Percentiles rank a stretch among this genome's conserved stretches.
Evolutionary conservation across 2,888 invertebrate species (phyloP).

Genomic region (Drosophila mulleri): DNA sequence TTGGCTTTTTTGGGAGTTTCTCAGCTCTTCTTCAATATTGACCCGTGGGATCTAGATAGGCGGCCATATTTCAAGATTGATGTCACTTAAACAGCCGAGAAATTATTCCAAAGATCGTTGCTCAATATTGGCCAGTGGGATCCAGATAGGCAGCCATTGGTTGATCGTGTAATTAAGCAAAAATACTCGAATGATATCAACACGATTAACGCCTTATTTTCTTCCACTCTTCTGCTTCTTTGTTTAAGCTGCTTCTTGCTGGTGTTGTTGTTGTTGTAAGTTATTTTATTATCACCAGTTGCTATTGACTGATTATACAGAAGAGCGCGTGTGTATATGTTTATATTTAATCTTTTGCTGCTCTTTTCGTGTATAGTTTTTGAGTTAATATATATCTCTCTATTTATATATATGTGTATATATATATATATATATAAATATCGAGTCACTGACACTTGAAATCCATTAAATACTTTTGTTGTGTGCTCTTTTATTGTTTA

Average conservation of each 20-base stretch:
- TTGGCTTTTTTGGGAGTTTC: no score
- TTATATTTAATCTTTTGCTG: constrained; percentile 33
- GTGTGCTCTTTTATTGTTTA: constrained; percentile 62
- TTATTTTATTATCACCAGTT: constrained; percentile 77
- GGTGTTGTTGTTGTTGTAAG: constrained; percentile 71
- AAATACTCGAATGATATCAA: constrained; percentile 69
- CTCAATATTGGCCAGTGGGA: constrained; percentile 84
- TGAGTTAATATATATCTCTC: constrained; percentile 20
- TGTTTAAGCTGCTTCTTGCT: constrained; percentile 57
- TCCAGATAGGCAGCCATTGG: constrained; percentile 83
- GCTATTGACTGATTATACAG: constrained; percentile 72
- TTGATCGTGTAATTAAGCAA: constrained; percentile 60
- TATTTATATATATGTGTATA: background rate
- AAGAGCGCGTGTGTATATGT: constrained; percentile 45
- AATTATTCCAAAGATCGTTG: constrained; percentile 16
- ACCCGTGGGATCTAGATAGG: constrained; percentile 84
- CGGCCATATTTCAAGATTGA: constrained; percentile 72
- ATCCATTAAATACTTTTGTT: constrained; percentile 69
- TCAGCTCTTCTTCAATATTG: constrained; percentile 75
- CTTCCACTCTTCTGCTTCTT: constrained; percentile 58
- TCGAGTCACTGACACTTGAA: constrained; percentile 84
- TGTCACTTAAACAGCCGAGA: background rate
- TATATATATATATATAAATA: constrained; percentile 24
- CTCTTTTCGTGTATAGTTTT: constrained; percentile 36
- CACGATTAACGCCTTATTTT: constrained; percentile 33